Conservation (phyloP, 1,140 invertebrate genomes). For the Camponotus vicinus region DNA sequence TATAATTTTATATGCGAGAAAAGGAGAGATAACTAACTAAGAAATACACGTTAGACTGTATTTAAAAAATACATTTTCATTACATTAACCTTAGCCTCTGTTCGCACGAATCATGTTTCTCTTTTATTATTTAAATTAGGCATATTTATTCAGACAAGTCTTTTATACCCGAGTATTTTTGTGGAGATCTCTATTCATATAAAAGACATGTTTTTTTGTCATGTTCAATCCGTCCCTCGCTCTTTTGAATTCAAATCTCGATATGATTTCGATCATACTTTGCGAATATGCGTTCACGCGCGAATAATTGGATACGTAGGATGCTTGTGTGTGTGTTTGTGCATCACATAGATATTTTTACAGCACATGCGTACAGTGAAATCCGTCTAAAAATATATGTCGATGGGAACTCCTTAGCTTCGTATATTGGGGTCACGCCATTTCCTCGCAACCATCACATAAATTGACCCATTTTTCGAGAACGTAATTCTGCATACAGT, state of each 20-base stretch:
- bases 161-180: neutral
- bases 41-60: neutral
- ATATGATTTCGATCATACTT: neutral
- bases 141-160: neutral
- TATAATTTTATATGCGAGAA: neutral
- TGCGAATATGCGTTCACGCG: neutral
- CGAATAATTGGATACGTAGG: neutral
- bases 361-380: conserved; percentile 55
- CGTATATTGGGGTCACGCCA: conserved; percentile 33
- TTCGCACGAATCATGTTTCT: neutral
- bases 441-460: neutral
- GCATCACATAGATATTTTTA: conserved; percentile 59
- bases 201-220: neutral
- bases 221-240: neutral
- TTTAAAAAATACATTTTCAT: neutral
- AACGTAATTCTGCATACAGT: neutral
- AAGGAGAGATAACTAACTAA: neutral
- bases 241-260: neutral
- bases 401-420: conserved; percentile 43
- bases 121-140: conserved; percentile 41
- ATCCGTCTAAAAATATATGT: conserved; percentile 64
- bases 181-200: neutral
- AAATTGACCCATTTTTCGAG: conserved; percentile 51
- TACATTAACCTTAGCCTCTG: neutral
- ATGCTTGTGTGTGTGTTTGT: too few species aligned